Percentiles rank a stretch among this genome's conserved stretches.
phyloP scores from a whole-genome alignment of 2,888 invertebrate species.

The Drosophila bunnanda region DNA sequence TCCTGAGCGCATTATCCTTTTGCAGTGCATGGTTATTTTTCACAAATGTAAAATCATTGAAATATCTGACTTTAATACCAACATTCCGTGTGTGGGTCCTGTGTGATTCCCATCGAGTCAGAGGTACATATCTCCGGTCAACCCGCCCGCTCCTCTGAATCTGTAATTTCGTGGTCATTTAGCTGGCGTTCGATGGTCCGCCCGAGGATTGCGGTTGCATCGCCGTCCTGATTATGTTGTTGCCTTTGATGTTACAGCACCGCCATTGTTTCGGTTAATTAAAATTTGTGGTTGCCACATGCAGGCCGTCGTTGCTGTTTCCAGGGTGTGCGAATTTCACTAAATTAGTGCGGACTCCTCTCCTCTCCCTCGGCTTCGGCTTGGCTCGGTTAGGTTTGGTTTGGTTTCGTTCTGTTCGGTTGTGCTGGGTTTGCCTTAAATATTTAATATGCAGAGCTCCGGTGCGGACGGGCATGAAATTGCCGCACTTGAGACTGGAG shows the following conservation, averaged over 20 bases:
- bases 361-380: conserved; percentile 30
- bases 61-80: not conserved
- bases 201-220: conserved; percentile 44
- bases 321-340: conserved; percentile 50
- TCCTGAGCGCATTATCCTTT: not conserved
- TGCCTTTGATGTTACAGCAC: conserved; percentile 62
- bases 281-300: conserved; percentile 73
- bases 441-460: conserved; percentile 75
- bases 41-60: not conserved
- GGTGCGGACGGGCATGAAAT: conserved; percentile 52
- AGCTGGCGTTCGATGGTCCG: conserved; percentile 47
- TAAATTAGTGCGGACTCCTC: conserved; percentile 66
- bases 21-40: not conserved
- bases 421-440: conserved; percentile 51
- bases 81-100: conserved; percentile 6
- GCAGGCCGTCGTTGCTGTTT: conserved; percentile 17
- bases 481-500: conserved; percentile 64
- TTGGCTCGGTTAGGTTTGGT: conserved; percentile 14
- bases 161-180: conserved; percentile 74
- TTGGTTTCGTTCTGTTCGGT: conserved; percentile 21
- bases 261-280: conserved; percentile 78
- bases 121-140: conserved; percentile 21
- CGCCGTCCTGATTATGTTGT: conserved; percentile 61
- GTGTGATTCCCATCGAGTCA: not conserved
- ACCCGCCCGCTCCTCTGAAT: conserved; percentile 16